A percentile compares a stretch with the other conserved stretches of the same genome.
These are phyloP conservation scores for Phalacrocorax carbo DNA, from an alignment of 2,113 vertebrate species.

Conservation along the genomic window DNA sequence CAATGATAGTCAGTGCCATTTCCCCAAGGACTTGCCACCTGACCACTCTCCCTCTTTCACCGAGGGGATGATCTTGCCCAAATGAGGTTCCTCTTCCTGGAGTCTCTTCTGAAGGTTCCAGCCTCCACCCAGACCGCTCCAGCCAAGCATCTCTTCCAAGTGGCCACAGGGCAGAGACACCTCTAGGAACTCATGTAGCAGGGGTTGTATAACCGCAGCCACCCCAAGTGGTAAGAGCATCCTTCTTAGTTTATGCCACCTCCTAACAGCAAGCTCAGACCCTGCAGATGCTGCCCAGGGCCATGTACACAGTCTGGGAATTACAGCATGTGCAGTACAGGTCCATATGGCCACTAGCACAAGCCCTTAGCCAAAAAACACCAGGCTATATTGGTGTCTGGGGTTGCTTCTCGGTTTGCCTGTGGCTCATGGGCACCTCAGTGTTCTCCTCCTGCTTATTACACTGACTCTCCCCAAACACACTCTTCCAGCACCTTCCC, in stretches of 20 bases:
- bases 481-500: background rate
- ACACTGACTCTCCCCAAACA: fast-evolving
- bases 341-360: background rate
- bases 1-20: background rate
- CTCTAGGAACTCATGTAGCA: background rate
- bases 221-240: background rate
- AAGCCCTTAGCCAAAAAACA: background rate
- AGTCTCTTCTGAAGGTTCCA: background rate
- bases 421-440: background rate
- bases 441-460: background rate
- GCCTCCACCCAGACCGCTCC: background rate
- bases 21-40: background rate
- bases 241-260: background rate
- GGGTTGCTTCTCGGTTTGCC: background rate
- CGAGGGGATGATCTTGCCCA: background rate
- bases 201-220: background rate
- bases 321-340: background rate
- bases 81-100: background rate
- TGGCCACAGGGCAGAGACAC: background rate
- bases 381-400: fast-evolving
- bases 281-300: background rate
- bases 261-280: background rate
- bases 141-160: background rate
- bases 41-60: background rate
- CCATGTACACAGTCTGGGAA: background rate